Conservation (phyloP, 2,797 vertebrate species). For the Cyprinella venusta region DNA sequence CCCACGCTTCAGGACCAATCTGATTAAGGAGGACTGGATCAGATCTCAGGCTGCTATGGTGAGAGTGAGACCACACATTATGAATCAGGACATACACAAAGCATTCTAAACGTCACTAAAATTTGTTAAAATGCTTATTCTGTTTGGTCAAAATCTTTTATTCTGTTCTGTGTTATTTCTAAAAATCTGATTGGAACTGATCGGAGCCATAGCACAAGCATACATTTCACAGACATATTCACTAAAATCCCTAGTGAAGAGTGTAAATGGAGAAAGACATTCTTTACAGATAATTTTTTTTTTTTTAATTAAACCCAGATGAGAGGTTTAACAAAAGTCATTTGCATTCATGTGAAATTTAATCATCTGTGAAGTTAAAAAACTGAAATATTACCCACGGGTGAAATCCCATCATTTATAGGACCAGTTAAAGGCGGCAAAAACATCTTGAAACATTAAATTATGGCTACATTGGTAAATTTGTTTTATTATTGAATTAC, state of each 20-base stretch:
- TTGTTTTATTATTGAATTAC: too few species aligned
- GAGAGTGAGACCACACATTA: conserved; percentile 8
- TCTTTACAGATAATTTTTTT: neutral
- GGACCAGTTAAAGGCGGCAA: neutral
- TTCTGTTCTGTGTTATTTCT: neutral
- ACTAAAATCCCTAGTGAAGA: neutral
- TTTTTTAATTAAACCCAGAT: neutral
- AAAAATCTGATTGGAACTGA: neutral
- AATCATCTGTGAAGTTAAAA: neutral
- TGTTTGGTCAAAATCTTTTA: neutral
- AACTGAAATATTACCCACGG: neutral
- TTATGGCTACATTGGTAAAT: neutral
- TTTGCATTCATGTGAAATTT: neutral
- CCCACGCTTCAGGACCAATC: conserved; percentile 78
- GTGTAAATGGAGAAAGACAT: neutral
- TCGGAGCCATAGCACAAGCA: neutral
- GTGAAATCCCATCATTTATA: neutral
- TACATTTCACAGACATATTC: neutral
- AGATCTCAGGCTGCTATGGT: conserved; percentile 69
- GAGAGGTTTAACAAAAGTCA: neutral
- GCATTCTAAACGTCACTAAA: neutral
- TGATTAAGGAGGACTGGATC: conserved; percentile 80
- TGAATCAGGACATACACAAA: neutral
- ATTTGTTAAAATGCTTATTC: neutral
- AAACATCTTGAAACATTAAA: neutral